Percentiles rank a stretch among this genome's conserved stretches.
phyloP scores from a whole-genome alignment of 64 coral and sea anemone species.

The Montipora efflorescens region DNA sequence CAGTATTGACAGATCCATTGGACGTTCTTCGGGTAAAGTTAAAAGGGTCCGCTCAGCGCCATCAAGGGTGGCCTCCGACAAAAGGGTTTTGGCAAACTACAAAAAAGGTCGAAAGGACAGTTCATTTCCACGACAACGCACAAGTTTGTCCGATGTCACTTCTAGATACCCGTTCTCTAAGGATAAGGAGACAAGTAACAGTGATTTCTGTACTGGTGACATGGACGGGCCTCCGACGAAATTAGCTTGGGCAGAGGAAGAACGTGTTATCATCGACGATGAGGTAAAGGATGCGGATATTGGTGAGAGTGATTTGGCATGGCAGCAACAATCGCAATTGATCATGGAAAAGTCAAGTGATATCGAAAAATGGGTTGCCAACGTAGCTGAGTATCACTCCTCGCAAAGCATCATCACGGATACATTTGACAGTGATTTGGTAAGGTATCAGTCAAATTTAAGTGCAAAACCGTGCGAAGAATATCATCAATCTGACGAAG shows the following conservation, averaged over 20 bases:
- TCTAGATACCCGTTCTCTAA: not conserved
- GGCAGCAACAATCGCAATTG: not conserved
- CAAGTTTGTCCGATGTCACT: not conserved
- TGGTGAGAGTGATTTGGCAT: not conserved
- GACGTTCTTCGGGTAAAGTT: not conserved
- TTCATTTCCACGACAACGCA: not conserved
- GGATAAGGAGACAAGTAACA: not conserved
- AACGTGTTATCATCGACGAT: not conserved
- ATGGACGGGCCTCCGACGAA: not conserved
- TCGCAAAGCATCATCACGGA: not conserved
- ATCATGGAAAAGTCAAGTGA: not conserved
- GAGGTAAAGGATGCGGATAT: not conserved
- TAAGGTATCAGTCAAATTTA: too few relatives aligned
- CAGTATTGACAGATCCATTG: not conserved
- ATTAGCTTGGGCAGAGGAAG: conserved; percentile 22
- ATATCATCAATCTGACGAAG: not conserved
- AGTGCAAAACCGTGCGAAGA: not conserved
- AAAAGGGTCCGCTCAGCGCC: conserved; percentile 6
- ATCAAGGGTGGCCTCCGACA: not conserved
- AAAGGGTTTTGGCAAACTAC: not conserved
- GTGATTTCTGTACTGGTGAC: not conserved
- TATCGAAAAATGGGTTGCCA: not conserved
- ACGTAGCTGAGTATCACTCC: not conserved
- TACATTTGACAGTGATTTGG: not conserved
- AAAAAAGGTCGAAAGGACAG: not conserved